Evolutionary conservation across 2,888 invertebrate species (phyloP), one percentile per base, ranked within the genome.

Genomic region (Leucania comma): DNA sequence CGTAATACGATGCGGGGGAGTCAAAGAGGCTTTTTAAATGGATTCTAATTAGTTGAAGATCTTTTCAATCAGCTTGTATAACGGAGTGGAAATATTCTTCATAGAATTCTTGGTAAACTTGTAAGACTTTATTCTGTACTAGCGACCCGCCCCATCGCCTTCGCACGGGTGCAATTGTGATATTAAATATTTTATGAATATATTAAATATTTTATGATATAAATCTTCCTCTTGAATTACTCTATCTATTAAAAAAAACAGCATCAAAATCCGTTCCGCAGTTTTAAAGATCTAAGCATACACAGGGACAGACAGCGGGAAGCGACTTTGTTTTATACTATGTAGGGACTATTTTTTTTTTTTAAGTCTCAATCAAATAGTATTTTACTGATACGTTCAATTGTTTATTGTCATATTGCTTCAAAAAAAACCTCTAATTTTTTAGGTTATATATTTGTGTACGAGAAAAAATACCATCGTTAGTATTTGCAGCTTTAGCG

Each of bases 401-500:
- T 51, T 5, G 6, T 14, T 12, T 24, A 50, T 22, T 22, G 24
- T 24, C 3, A 24, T 12, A 5, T 2, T 51, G 6, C 12, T 51
- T 14, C 1, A 51, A 5, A n/a, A n/a, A 42, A 38, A 46, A 46
- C 8, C 20, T 5, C 6, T 6, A 14, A 42, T 42, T 42, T 42
- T 42, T 1, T 42, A 20, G 17, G 17, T 42, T 5, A 12, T 6
- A 42, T 42, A 42, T 20, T 20, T 20, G 6, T 6, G 42, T 51
- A 79, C 61, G 62, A 50, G 9, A 14, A 26, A 72, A 76, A 75
- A 81, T 68, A 20, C 32, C 53, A 54, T 76, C 72, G 78, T 83
- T 42, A 73, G 78, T 76, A 79, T 80, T 76, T 74, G 62, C 51
- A 64, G 58, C 53, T 66, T 59, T 72, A 71, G 68, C 72, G 72